Evolutionary conservation across 1,140 invertebrate genomes (phyloP).

Genomic region (Metopolophium dirhodum): DNA sequence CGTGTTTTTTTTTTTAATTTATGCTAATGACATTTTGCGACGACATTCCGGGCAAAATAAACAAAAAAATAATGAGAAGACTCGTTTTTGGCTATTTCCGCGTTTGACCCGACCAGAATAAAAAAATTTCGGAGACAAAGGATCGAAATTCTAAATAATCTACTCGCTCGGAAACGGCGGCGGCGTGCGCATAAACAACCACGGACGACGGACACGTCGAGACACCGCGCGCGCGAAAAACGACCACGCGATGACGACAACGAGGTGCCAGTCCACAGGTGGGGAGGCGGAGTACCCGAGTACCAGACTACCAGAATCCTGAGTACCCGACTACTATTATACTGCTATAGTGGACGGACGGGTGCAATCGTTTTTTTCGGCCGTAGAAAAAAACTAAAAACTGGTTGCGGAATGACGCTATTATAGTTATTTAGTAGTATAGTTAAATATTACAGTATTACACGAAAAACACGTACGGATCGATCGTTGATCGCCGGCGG

Average conservation of each 20-base stretch:
- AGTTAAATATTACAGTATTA: too few relatives aligned
- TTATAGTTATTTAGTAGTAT: background rate
- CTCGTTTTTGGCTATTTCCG: background rate
- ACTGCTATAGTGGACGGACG: background rate
- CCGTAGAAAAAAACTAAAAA: background rate
- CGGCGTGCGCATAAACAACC: background rate
- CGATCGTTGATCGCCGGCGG: background rate
- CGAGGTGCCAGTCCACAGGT: background rate
- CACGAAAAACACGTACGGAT: background rate
- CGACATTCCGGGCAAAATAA: background rate
- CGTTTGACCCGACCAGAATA: background rate
- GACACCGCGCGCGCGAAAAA: background rate
- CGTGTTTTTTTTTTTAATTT: background rate
- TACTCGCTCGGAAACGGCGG: background rate
- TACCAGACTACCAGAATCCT: background rate
- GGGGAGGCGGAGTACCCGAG: background rate
- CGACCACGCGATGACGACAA: background rate
- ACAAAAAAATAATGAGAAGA: background rate
- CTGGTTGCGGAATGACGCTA: background rate
- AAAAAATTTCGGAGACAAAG: background rate
- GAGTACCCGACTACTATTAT: background rate
- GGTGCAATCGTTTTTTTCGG: background rate
- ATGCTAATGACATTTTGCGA: background rate
- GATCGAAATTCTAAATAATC: background rate
- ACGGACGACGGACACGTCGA: background rate